Evolutionary conservation across 2,888 invertebrate genomes (phyloP).

Genomic region (Ferrisia virgata): DNA sequence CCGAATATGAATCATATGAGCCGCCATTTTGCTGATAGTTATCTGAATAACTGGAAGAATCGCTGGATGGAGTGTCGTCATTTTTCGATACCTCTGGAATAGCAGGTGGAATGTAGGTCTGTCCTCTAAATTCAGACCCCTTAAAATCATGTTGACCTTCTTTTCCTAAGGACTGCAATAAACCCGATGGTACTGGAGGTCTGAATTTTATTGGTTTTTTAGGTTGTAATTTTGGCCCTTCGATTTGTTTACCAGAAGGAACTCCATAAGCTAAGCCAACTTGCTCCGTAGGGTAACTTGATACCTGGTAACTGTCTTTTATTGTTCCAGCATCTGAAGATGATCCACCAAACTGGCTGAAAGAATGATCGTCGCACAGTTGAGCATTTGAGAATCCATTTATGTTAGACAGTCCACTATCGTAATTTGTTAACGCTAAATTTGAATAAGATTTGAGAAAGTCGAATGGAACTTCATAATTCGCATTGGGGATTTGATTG

Average conservation of each 20-base stretch:
- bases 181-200: constrained; percentile 69
- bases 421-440: background rate
- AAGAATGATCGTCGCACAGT: constrained; percentile 1
- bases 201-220: constrained; percentile 68
- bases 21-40: background rate
- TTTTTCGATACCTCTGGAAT: constrained; percentile 50
- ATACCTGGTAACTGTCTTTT: constrained; percentile 32
- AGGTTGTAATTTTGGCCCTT: constrained; percentile 53
- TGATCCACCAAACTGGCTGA: constrained; percentile 30
- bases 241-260: constrained; percentile 51
- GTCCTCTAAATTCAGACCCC: constrained; percentile 48
- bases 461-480: background rate
- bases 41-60: background rate
- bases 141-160: constrained; percentile 53
- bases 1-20: background rate
- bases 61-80: constrained; percentile 12
- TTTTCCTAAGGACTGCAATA: constrained; percentile 66
- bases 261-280: constrained; percentile 49
- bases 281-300: constrained; percentile 38
- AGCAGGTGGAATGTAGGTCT: constrained; percentile 51
- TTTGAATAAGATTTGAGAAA: background rate
- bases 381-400: background rate
- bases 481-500: background rate
- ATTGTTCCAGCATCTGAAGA: constrained; percentile 42
- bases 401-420: background rate